Evolutionary conservation across 2,797 vertebrate genomes (phyloP), one percentile per base, ranked within the genome.

Genomic region (Spheniscus humboldti): DNA sequence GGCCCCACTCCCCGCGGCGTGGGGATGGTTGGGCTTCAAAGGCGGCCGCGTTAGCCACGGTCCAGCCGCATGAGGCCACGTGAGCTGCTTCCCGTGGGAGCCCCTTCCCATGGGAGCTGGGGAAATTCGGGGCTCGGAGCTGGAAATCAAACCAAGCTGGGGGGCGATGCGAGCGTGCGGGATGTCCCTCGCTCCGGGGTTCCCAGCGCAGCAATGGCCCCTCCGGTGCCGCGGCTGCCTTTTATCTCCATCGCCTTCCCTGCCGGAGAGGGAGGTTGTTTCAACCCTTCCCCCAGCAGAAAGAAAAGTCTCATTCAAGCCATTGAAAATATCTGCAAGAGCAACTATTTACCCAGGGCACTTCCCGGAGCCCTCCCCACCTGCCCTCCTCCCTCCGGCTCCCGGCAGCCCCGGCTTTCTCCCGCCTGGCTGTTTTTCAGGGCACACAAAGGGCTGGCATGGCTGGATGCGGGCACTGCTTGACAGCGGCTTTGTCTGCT

Each of bases 261-360:
- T 18, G 31, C 19, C 0, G 6, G 35, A 41, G 33, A 0, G 2
- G 63, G 68, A 92, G 79, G 39, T 71, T 59, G 48, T 66, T 94
- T 92, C 37, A 63, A 86, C 92, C 95, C 94, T 93, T 91, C 74
- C 96, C 89, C 88, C 94, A 45, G 35, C 63, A 91, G 60, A 92
- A 91, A 88, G 50, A 95, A 94, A 93, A 90, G 89, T 67, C 78
- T 87, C 41, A 60, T 92, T 95, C 72, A 92, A 83, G n/a, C 33
- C 56, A 33, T 6, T 88, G 84, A 90, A 85, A 72, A 48, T 93
- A 87, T 82, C 81, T 85, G 22, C 53, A 89, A 94, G 59, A 85
- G 62, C 74, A 94, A 91, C 86, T 97, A 94, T 96, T 96, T 96
- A 96, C 92, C 53, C 75, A 84, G 66, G 73, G 86, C 88, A 81